phyloP scores from a whole-genome alignment of 2,113 vertebrate species.

The Equus przewalskii region DNA sequence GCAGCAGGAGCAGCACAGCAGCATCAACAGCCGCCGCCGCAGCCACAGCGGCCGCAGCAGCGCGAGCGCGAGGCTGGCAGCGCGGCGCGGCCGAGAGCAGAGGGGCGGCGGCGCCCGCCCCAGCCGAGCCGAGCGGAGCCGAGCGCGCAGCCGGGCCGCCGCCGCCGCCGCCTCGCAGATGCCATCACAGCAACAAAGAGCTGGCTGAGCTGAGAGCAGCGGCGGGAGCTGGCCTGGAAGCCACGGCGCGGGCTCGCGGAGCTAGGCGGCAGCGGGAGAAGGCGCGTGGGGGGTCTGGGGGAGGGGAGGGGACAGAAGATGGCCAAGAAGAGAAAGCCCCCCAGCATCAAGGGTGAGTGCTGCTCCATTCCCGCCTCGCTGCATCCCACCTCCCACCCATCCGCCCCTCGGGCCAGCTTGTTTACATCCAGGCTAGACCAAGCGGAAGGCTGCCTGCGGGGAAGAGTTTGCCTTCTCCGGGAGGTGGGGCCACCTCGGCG shows the following conservation, averaged over 20 bases:
- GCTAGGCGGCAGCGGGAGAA: not conserved
- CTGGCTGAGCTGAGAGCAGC: conserved; percentile 80
- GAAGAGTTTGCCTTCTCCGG: conserved; percentile 64
- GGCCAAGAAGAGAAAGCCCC: conserved; percentile 85
- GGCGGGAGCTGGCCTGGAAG: conserved; percentile 41
- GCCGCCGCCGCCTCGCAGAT: conserved; percentile 81
- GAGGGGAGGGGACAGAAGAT: conserved; percentile 78
- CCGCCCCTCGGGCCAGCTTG: conserved; percentile 46
- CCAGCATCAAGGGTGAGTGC: conserved; percentile 86
- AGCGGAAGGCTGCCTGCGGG: conserved; percentile 44
- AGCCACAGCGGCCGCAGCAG: not conserved
- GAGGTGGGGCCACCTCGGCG: not conserved
- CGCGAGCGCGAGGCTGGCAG: not conserved
- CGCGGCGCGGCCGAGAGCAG: not conserved
- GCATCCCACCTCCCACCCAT: not conserved
- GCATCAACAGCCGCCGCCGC: not conserved
- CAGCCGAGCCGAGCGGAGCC: conserved; percentile 49
- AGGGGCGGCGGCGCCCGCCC: conserved; percentile 67
- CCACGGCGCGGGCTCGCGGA: not conserved
- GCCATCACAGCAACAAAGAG: conserved; percentile 88
- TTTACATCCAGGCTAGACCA: not conserved
- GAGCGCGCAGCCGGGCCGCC: conserved; percentile 1
- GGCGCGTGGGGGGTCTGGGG: not conserved
- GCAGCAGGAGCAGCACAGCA: conserved; percentile 36
- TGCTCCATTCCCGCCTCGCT: not conserved